A percentile compares a stretch with the other conserved stretches of the same genome.
phyloP scores from a whole-genome alignment of 2,888 invertebrate species.

The Acanthosepion esculentum region DNA sequence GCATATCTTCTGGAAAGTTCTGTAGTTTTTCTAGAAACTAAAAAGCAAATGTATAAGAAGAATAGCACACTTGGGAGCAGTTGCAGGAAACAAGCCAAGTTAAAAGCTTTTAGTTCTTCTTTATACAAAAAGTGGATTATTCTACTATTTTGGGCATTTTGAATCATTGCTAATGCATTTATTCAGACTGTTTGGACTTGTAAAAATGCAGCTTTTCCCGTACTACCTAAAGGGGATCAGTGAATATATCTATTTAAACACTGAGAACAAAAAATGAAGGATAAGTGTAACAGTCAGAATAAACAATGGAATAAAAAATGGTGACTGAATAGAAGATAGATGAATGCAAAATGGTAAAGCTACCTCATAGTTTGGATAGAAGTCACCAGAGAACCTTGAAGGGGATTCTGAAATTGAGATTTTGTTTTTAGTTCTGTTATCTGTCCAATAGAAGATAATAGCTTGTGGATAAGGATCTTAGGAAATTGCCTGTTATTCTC shows the following conservation, averaged over 20 bases:
- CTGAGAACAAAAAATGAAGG: not conserved
- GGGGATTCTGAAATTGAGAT: not conserved
- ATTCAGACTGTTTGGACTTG: constrained; percentile 33
- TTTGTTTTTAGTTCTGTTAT: not conserved
- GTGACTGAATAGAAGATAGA: not conserved
- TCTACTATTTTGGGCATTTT: constrained; percentile 17
- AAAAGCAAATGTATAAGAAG: not conserved
- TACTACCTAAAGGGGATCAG: constrained; percentile 16
- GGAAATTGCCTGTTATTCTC: constrained; percentile 20
- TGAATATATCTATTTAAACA: not conserved
- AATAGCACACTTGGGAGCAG: constrained; percentile 33
- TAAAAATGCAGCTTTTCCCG: constrained; percentile 17
- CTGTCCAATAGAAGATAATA: constrained; percentile 1
- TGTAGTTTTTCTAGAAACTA: not conserved
- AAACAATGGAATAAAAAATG: not conserved
- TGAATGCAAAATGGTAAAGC: not conserved
- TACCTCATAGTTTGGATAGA: not conserved
- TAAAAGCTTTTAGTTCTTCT: constrained; percentile 8
- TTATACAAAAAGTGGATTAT: not conserved
- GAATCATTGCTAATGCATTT: constrained; percentile 23
- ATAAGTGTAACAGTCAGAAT: not conserved
- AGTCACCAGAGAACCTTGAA: constrained; percentile 9
- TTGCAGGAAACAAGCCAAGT: not conserved
- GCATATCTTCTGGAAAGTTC: not conserved
- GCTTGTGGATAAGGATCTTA: constrained; percentile 11